Evolutionary conservation across 2,113 vertebrate genomes (phyloP), one percentile per base, ranked within the genome.

Genomic region (Lanius ludovicianus): DNA sequence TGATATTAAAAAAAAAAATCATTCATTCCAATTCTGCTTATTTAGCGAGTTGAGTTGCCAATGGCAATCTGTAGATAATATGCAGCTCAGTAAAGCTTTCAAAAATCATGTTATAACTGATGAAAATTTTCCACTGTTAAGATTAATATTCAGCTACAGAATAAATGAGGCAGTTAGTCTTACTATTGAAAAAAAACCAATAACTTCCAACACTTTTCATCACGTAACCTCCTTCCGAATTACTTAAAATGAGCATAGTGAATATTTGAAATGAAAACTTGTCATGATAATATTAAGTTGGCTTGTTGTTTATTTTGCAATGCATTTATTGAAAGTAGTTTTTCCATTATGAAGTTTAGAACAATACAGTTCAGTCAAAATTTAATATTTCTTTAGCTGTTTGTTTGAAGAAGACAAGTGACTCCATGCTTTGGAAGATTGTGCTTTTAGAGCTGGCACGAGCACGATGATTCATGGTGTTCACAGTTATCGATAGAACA

Each of bases 171-270:
- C 31, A 68, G 11, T n/a, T 79, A 35, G 19, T 57, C 9, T 69
- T 57, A 71, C 8, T 52, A 15, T 2, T 69, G 22, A 24, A 60
- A 76, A 80, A 74, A 80, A 7, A 0, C 0, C 17, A 44, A 4
- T 28, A 56, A 52, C 7, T 2, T 53, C 19, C 42, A 70, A 39
- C 3, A 21, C 2, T 70, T 92, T 92, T 74, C 42, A 80, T 70
- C 70, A 52, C 10, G 13, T 19, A 76, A 41, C 5, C 9, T 84
- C 13, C 33, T 70, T 83, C 33, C 42, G 21, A 78, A 42, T 86
- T 89, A 21, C 14, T 93, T 67, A 35, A 49, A 70, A 59, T 69
- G 9, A 70, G 4, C 33, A 63, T 33, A 67, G 12, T 39, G 74
- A 75, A 13, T 55, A 62, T 59, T 33, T 57, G 27, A 73, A 74